Percentiles rank a stretch among this genome's conserved stretches.
These are phyloP conservation scores for Andricus curvator DNA, from an alignment of 2,888 invertebrate species.

Conservation along the genomic window DNA sequence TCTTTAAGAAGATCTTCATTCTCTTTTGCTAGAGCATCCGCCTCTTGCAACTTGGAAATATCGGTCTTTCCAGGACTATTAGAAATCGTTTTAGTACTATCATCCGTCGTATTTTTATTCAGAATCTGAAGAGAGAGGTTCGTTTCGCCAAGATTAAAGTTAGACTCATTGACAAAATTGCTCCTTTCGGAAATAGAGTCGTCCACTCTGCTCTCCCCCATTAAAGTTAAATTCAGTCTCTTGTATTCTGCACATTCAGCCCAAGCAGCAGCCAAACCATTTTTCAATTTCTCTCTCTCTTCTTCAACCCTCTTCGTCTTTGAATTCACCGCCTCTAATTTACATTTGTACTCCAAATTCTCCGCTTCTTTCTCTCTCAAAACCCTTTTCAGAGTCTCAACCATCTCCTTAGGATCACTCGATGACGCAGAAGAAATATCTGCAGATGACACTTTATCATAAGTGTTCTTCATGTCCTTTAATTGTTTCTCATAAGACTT, in stretches of 20 bases:
- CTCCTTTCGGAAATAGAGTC: slow-evolving; percentile 41
- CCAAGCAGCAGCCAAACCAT: slow-evolving; percentile 71
- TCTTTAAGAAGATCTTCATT: slow-evolving; percentile 17
- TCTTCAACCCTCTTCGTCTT: slow-evolving; percentile 61
- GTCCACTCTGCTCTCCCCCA: slow-evolving; percentile 61
- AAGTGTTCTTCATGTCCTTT: slow-evolving; percentile 73
- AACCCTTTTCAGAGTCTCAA: slow-evolving; percentile 56
- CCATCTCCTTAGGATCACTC: slow-evolving; percentile 43
- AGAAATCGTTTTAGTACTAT: slow-evolving; percentile 20
- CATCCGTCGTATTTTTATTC: slow-evolving; percentile 4
- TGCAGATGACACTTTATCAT: slow-evolving; percentile 68
- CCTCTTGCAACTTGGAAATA: background rate
- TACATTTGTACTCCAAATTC: slow-evolving; percentile 55
- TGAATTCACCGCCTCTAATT: slow-evolving; percentile 61
- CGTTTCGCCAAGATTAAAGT: background rate
- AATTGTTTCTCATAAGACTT: slow-evolving; percentile 74
- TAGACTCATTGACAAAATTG: slow-evolving; percentile 25
- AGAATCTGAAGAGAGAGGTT: background rate
- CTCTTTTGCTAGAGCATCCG: slow-evolving; percentile 11
- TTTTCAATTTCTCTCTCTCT: slow-evolving; percentile 68
- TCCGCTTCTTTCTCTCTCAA: slow-evolving; percentile 63
- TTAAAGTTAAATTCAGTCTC: slow-evolving; percentile 65
- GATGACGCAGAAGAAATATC: slow-evolving; percentile 44
- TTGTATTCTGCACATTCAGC: slow-evolving; percentile 72
- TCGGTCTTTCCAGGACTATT: slow-evolving; percentile 8